A percentile compares a stretch with the other conserved stretches of the same genome.
Conservation (phyloP, 2,113 vertebrate genomes). For the Ariopsis seemanni region DNA sequence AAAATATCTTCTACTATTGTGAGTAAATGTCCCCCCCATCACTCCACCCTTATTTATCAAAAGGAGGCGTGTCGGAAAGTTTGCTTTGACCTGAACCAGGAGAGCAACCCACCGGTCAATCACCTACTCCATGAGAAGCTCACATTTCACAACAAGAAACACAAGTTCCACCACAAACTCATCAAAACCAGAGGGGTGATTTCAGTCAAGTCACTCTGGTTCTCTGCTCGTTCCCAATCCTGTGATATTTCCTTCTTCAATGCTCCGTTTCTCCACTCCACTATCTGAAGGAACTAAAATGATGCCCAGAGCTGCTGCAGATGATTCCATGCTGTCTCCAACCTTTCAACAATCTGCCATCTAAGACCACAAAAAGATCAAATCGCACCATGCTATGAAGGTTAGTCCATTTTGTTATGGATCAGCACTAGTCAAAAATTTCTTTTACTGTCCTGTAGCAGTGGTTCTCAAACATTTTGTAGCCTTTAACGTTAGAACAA, state of each 20-base stretch:
- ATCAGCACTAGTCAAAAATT: no score
- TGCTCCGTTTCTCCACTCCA: conserved; percentile 62
- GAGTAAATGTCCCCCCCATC: not conserved
- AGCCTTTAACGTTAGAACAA: not conserved
- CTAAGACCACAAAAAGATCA: conserved; percentile 97
- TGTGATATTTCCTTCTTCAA: not conserved
- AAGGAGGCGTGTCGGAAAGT: conserved; percentile 91
- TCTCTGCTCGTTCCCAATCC: not conserved
- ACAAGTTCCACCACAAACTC: conserved; percentile 92
- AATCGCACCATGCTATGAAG: conserved; percentile 93
- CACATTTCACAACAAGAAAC: conserved; percentile 97
- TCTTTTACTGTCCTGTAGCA: not conserved
- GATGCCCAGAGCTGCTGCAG: conserved; percentile 89
- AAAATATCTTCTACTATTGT: not conserved
- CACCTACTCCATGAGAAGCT: conserved; percentile 97
- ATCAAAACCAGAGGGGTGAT: conserved; percentile 90
- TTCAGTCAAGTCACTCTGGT: not conserved
- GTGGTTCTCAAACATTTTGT: not conserved
- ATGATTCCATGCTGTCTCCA: conserved; percentile 90
- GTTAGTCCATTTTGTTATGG: conserved; percentile 69
- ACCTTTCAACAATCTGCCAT: conserved; percentile 69
- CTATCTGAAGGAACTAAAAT: conserved; percentile 92
- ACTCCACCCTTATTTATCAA: not conserved
- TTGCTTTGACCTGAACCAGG: conserved; percentile 92
- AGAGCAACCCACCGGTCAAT: conserved; percentile 95